These are phyloP conservation scores for Aptenodytes patagonicus DNA, from an alignment of 2,113 vertebrate species.

Conservation along the genomic window DNA sequence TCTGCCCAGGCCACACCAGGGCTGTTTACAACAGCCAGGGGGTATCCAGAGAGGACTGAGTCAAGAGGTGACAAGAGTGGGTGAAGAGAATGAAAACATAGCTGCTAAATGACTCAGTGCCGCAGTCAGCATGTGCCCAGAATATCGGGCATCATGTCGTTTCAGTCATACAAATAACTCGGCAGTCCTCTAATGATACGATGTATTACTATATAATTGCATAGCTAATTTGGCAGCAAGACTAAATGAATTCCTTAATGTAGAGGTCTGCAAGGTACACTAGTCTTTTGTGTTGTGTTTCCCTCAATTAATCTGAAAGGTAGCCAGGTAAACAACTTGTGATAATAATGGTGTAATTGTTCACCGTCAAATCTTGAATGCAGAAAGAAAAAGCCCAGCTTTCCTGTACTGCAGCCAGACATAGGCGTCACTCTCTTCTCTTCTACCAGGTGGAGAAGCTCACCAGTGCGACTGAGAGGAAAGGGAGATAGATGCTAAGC, in stretches of 20 bases:
- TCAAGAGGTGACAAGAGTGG: background rate
- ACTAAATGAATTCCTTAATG: background rate
- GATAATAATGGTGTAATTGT: background rate
- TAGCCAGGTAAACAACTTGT: background rate
- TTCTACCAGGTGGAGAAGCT: background rate
- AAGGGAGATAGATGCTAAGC: background rate
- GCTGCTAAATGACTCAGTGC: background rate
- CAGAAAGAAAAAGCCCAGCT: background rate
- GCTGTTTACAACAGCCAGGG: background rate
- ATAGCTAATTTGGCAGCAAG: background rate
- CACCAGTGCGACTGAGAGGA: background rate
- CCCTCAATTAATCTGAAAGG: background rate
- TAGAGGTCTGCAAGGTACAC: background rate
- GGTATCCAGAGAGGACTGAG: background rate
- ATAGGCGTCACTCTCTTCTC: background rate
- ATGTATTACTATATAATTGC: background rate
- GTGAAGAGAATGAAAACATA: background rate
- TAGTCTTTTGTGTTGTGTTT: background rate
- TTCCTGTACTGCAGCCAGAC: background rate
- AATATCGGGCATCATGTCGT: background rate
- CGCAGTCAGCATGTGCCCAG: background rate
- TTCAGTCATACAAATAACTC: background rate
- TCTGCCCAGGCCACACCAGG: background rate
- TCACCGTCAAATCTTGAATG: background rate
- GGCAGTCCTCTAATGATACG: background rate